Evolutionary conservation across 2,888 invertebrate genomes (phyloP).

Genomic region (Monopis laevigella): DNA sequence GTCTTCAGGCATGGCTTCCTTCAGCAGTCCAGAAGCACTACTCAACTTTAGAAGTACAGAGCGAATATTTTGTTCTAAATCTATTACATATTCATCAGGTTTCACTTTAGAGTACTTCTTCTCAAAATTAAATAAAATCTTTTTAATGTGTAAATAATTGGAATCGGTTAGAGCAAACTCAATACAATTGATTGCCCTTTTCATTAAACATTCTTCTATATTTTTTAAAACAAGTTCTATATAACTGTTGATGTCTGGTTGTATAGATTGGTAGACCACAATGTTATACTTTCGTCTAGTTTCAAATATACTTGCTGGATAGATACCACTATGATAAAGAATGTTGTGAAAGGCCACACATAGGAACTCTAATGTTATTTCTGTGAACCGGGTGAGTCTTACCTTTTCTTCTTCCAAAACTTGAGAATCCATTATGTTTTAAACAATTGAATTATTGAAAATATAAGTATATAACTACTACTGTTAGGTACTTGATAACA

Average conservation of each 20-base stretch:
- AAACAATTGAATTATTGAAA: too few relatives aligned
- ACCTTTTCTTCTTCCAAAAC: too few relatives aligned
- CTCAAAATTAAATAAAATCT: constrained; percentile 45
- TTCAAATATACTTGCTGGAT: constrained; percentile 71
- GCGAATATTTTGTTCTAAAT: constrained; percentile 69
- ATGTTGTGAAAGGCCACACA: constrained; percentile 73
- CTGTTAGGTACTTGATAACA: too few relatives aligned
- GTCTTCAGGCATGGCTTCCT: constrained; percentile 59
- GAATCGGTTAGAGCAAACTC: constrained; percentile 55
- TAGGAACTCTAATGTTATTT: constrained; percentile 72
- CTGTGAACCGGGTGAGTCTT: constrained; percentile 57
- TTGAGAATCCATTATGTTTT: too few relatives aligned
- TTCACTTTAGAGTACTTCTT: constrained; percentile 31
- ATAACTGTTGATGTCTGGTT: constrained; percentile 73
- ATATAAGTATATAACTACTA: too few relatives aligned
- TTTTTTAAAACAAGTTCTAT: constrained; percentile 63
- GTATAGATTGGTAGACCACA: constrained; percentile 66
- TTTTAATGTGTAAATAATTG: constrained; percentile 29
- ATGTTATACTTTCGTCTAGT: constrained; percentile 71
- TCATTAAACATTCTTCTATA: constrained; percentile 55
- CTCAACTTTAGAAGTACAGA: constrained; percentile 69
- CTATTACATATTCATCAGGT: constrained; percentile 69
- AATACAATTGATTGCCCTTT: constrained; percentile 54
- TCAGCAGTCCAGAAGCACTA: constrained; percentile 46
- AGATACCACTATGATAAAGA: constrained; percentile 67